These are phyloP conservation scores for Calliopum simillimum DNA, from an alignment of 2,888 invertebrate species.

Conservation along the genomic window DNA sequence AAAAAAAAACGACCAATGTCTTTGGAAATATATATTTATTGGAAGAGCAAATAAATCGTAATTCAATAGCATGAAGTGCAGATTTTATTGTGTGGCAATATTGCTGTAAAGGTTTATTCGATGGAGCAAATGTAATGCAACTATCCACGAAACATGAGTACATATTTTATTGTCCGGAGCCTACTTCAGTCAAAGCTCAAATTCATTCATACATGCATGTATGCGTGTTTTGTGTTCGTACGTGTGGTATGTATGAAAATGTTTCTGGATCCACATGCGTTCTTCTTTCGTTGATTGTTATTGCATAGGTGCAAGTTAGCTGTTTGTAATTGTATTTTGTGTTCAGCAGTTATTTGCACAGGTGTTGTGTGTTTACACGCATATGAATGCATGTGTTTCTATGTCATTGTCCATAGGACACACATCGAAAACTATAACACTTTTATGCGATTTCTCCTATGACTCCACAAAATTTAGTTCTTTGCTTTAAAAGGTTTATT, in stretches of 20 bases:
- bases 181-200: not conserved
- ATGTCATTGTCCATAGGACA: not conserved
- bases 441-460: not conserved
- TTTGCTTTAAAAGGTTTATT: not conserved
- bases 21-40: too few species aligned
- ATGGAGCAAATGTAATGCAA: too few species aligned
- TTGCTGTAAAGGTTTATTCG: too few species aligned
- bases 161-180: too few species aligned
- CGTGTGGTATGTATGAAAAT: not conserved
- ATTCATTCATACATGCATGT: conserved; percentile 11
- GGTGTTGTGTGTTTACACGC: not conserved
- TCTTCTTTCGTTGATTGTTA: not conserved
- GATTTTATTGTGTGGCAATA: too few species aligned
- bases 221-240: too few species aligned
- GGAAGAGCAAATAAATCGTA: too few species aligned
- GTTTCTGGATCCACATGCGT: not conserved
- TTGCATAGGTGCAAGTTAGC: not conserved
- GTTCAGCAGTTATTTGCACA: conserved; percentile 16
- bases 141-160: too few species aligned
- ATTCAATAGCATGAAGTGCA: too few species aligned
- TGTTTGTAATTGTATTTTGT: not conserved
- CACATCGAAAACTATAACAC: not conserved
- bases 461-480: not conserved
- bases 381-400: not conserved
- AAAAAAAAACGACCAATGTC: too few species aligned